These are phyloP conservation scores for Macrosiphum euphorbiae DNA, from an alignment of 2,888 invertebrate species.

Conservation along the genomic window DNA sequence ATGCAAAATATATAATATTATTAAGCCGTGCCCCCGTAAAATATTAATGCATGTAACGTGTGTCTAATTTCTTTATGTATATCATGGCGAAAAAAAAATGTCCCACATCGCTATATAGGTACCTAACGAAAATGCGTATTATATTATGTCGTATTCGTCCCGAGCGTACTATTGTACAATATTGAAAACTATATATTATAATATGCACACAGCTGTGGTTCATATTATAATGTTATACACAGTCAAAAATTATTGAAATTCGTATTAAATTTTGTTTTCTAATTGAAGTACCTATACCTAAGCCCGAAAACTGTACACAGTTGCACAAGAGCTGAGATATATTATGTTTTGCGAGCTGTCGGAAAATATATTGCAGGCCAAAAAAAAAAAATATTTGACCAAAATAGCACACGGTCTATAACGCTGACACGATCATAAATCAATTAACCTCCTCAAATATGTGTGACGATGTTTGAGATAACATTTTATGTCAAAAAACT, in stretches of 20 bases:
- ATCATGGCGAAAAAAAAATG: not conserved
- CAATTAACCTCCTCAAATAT: not conserved
- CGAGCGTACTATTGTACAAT: not conserved
- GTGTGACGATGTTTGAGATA: not conserved
- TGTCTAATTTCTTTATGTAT: conserved; percentile 20
- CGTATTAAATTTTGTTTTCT: not conserved
- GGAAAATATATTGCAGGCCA: not conserved
- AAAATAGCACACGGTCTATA: not conserved
- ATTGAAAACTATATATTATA: too few relatives aligned
- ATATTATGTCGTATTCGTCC: not conserved
- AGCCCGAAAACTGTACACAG: not conserved
- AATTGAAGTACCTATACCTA: not conserved
- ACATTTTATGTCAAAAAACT: not conserved
- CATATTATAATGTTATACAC: not conserved
- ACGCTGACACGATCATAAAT: not conserved
- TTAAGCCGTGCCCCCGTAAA: not conserved
- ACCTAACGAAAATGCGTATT: conserved; percentile 13
- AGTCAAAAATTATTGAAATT: not conserved
- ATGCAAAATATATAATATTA: conserved; percentile 33
- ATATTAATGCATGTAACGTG: conserved; percentile 37
- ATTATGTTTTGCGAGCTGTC: not conserved
- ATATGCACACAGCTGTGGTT: not conserved
- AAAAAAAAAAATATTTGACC: not conserved
- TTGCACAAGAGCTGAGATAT: not conserved
- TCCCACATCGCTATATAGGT: not conserved